These are phyloP conservation scores for Alosa alosa DNA, from an alignment of 2,113 vertebrate species.

Conservation along the genomic window DNA sequence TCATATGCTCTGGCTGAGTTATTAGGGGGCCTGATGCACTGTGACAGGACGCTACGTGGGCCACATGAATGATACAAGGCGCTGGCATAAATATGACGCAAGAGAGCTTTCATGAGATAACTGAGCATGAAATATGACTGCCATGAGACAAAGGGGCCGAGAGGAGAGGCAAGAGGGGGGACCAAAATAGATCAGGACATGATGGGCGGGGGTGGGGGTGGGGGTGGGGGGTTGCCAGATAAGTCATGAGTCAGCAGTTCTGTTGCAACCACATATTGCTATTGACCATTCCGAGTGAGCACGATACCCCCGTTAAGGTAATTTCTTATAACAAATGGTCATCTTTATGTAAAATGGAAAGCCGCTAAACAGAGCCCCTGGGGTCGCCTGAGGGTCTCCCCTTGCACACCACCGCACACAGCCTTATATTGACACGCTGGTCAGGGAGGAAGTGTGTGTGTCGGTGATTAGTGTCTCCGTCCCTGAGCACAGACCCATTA, in stretches of 20 bases:
- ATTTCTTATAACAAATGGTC: background rate
- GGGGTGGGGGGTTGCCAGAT: background rate
- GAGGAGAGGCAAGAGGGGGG: background rate
- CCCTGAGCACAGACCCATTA: background rate
- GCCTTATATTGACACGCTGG: background rate
- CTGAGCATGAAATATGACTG: constrained; percentile 4
- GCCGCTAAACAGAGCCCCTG: background rate
- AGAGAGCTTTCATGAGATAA: constrained; percentile 11
- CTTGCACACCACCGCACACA: background rate
- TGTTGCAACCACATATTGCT: background rate
- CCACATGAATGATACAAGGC: constrained; percentile 11
- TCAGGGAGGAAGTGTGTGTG: background rate
- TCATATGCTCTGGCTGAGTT: constrained; percentile 5
- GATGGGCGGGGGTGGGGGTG: background rate
- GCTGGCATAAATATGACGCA: background rate
- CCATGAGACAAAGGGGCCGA: background rate
- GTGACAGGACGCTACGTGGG: constrained; percentile 3
- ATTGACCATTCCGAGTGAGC: background rate
- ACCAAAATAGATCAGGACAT: background rate
- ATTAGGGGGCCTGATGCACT: background rate
- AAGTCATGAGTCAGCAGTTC: background rate
- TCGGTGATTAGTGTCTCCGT: background rate
- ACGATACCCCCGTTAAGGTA: background rate
- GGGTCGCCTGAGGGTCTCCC: background rate
- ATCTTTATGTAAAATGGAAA: constrained; percentile 3